phyloP scores from a whole-genome alignment of 1,140 invertebrate genomes.

The Ditylenchus dipsaci region DNA sequence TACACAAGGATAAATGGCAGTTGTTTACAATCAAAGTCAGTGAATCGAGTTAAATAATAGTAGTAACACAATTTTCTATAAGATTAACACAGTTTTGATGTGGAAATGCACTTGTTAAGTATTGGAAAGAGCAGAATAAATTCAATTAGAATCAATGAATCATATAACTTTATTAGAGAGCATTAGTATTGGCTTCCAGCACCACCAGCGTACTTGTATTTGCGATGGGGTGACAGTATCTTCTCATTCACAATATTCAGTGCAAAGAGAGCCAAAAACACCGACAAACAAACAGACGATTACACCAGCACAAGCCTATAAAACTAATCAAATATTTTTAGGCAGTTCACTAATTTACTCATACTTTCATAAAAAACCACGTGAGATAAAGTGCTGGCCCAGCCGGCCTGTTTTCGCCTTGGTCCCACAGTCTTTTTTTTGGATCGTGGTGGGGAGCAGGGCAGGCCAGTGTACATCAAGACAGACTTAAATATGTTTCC shows the following conservation, averaged over 20 bases:
- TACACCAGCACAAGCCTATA: slow-evolving; percentile 35
- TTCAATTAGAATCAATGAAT: no score
- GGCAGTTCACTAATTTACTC: no score
- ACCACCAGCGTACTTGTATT: slow-evolving; percentile 18
- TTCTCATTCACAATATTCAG: slow-evolving; percentile 35
- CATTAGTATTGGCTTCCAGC: slow-evolving; percentile 4
- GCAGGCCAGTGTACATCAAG: background rate
- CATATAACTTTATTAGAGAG: no score
- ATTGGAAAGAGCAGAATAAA: no score
- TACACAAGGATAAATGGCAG: background rate
- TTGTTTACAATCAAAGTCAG: background rate
- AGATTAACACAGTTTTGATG: background rate
- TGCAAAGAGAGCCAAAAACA: slow-evolving; percentile 31
- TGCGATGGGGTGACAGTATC: slow-evolving; percentile 24
- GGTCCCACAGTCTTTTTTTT: no score
- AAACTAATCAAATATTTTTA: background rate
- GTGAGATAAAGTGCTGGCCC: no score
- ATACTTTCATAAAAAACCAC: no score
- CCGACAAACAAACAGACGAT: slow-evolving; percentile 35
- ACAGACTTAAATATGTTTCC: background rate
- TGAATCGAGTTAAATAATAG: background rate
- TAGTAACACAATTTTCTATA: background rate
- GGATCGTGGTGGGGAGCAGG: no score
- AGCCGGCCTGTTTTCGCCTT: no score
- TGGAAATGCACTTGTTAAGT: background rate